phyloP scores from a whole-genome alignment of 2,113 vertebrate genomes.

The Ceratotherium simum region DNA sequence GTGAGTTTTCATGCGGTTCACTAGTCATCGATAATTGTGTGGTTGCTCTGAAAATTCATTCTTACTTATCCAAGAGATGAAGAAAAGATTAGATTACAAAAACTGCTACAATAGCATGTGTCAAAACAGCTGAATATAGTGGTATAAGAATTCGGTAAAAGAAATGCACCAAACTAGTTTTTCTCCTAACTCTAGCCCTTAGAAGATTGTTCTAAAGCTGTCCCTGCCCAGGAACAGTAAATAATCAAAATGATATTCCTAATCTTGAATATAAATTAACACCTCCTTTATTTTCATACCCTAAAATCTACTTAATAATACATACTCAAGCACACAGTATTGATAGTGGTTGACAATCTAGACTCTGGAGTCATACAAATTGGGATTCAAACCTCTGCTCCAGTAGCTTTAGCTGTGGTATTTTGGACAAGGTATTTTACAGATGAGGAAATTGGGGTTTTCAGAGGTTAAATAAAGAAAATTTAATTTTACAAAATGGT shows the following conservation, averaged over 20 bases:
- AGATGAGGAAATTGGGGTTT: neutral
- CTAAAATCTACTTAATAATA: neutral
- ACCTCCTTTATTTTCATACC: neutral
- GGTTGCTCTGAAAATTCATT: constrained; percentile 50
- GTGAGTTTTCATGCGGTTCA: neutral
- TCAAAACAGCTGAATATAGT: neutral
- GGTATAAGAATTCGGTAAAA: neutral
- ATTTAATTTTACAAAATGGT: neutral
- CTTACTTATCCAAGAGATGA: neutral
- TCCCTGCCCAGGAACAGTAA: neutral
- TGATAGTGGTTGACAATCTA: neutral
- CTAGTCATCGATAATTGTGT: constrained; percentile 46
- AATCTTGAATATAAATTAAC: neutral
- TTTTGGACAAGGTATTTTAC: neutral
- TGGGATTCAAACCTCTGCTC: neutral
- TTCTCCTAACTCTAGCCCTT: neutral
- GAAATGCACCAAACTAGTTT: neutral
- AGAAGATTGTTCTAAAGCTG: neutral
- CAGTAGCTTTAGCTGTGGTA: neutral
- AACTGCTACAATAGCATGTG: neutral
- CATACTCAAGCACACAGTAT: neutral
- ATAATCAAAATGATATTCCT: neutral
- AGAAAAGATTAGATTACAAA: constrained; percentile 31
- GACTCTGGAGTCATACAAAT: neutral
- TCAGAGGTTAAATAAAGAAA: neutral